Evolutionary conservation across 1,140 invertebrate species (phyloP).

Genomic region (Pinna nobilis): DNA sequence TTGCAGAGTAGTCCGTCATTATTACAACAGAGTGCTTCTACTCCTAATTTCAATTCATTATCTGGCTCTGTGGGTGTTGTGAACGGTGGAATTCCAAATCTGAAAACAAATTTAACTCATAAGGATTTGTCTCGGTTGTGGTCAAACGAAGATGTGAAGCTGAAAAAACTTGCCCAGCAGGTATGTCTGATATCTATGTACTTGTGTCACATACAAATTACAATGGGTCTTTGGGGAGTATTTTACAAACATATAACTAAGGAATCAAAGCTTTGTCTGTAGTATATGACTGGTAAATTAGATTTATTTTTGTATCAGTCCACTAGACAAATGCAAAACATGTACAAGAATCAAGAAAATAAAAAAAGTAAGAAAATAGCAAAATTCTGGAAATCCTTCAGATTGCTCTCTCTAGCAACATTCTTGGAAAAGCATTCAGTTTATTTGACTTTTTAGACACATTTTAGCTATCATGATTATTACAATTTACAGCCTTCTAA

Average conservation of each 20-base stretch:
- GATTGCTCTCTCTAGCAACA: too few species aligned
- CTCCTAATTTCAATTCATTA: neutral
- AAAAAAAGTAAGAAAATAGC: too few species aligned
- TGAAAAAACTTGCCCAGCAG: slow-evolving; percentile 50
- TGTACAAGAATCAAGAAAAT: too few species aligned
- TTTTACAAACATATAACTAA: neutral
- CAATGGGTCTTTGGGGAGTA: neutral
- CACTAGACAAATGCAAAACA: too few species aligned
- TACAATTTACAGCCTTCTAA: too few species aligned
- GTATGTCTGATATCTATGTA: slow-evolving; percentile 11
- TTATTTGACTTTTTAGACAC: too few species aligned
- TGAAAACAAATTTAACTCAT: slow-evolving; percentile 54
- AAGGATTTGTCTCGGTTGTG: slow-evolving; percentile 68
- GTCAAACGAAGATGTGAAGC: slow-evolving; percentile 64
- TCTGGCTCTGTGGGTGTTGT: neutral
- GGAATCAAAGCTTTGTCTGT: too few species aligned
- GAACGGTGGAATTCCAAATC: slow-evolving; percentile 31
- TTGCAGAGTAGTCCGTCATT: neutral
- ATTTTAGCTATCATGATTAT: too few species aligned
- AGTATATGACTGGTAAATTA: too few species aligned
- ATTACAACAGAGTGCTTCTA: slow-evolving; percentile 13
- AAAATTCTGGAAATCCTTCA: too few species aligned
- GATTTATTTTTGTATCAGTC: too few species aligned
- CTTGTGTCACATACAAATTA: neutral
- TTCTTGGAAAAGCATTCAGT: too few species aligned